Evolutionary conservation across 2,113 vertebrate genomes (phyloP), one percentile per base, ranked within the genome.

Genomic region (Aramus guarauna): DNA sequence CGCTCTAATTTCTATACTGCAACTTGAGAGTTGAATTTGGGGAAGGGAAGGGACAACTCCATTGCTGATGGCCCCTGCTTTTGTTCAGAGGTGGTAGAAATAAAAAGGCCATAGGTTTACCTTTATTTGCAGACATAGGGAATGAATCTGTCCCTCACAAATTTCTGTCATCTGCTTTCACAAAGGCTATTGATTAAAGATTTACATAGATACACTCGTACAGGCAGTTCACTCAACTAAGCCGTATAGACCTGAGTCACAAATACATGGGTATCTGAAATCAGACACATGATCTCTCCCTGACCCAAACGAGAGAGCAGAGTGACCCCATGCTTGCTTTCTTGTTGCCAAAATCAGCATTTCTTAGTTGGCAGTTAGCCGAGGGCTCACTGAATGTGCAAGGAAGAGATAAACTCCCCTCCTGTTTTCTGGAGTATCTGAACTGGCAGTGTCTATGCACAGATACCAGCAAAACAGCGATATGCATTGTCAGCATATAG

Each of bases 401-500:
- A 32, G 26, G 39, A 79, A 76, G 48, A 88, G 30, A 13, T 37
- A n/a, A 88, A 55, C 2, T 52, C 30, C 17, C 18, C 15, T 91
- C 22, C 29, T 55, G 11, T 62, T 91, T 68, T 66, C 43, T 37
- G 37, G 47, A 62, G 12, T 37, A 76, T 66, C 17, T 45, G 67
- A 58, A 55, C 27, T 9, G 15, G 15, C 17, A 12, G 9, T 11
- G 11, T 39, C 27, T 13, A 2, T 22, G 20, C 45, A 37, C 32
- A 69, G 34, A 30, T 36, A 52, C 5, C 59, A 29, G 10, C 24
- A 77, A 45, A 90, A 88, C 1, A 73, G 6, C 30, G 60, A 34
- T 36, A 21, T 6, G 21, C 8, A 32, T 5, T 36, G 47, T 27
- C 69, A 52, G 20, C 0, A 0, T 36, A 5, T 12, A 22, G 34